These are phyloP conservation scores for Formica exsecta DNA, from an alignment of 1,140 invertebrate genomes.

Conservation along the genomic window DNA sequence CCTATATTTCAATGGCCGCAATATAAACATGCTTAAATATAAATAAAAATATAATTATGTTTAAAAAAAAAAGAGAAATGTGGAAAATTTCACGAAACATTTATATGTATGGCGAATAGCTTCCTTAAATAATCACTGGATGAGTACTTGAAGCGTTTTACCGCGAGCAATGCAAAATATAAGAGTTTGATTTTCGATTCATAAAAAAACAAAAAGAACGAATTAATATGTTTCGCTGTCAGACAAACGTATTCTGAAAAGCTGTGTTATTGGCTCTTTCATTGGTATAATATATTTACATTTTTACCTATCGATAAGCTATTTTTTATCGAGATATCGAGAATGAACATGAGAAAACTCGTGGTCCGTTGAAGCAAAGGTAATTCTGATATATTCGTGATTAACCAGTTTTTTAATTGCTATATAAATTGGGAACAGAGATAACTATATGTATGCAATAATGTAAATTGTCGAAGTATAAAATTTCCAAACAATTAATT, in stretches of 20 bases:
- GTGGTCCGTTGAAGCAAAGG: not conserved
- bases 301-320: not conserved
- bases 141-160: conserved; percentile 7
- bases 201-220: not conserved
- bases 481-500: not conserved
- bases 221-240: not conserved
- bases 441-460: not conserved
- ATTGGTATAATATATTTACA: not conserved
- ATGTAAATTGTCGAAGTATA: no score
- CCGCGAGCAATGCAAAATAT: no score
- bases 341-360: not conserved
- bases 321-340: not conserved
- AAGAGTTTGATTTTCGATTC: not conserved
- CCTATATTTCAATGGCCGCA: conserved; percentile 18
- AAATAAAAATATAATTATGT: no score
- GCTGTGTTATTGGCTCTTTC: not conserved
- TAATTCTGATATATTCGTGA: conserved; percentile 5
- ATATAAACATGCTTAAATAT: conserved; percentile 10
- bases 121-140: not conserved
- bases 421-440: not conserved
- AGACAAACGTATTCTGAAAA: conserved; percentile 1
- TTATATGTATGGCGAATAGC: not conserved
- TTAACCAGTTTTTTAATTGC: conserved; percentile 6
- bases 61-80: not conserved
- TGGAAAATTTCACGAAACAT: not conserved